phyloP scores from a whole-genome alignment of 2,113 vertebrate species.

The Pygoscelis adeliae region DNA sequence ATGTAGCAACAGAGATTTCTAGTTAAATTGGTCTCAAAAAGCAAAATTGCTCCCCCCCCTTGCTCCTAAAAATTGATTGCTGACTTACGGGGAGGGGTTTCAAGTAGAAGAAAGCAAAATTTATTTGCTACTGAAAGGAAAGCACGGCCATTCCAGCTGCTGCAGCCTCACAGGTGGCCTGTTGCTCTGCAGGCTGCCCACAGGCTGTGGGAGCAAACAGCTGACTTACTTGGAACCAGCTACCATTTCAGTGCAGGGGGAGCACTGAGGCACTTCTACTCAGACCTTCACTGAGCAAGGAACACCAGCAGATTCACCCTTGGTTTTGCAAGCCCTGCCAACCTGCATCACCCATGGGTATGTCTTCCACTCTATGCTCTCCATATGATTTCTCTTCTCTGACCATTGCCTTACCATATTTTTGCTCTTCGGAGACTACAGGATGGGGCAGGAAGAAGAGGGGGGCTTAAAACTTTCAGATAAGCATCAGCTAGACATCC shows the following conservation, averaged over 20 bases:
- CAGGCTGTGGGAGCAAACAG: accelerated
- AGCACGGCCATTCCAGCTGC: background rate
- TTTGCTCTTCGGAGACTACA: background rate
- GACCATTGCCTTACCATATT: background rate
- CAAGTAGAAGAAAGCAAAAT: background rate
- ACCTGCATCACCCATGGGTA: background rate
- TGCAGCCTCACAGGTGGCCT: background rate
- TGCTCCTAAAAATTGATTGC: background rate
- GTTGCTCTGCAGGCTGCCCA: background rate
- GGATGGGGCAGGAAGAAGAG: background rate
- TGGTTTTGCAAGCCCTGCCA: background rate
- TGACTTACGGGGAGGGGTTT: background rate
- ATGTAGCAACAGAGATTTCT: no score
- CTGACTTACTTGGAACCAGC: background rate
- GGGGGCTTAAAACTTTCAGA: background rate
- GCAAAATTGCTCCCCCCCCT: background rate
- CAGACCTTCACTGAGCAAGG: background rate
- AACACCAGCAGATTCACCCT: background rate
- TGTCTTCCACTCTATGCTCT: background rate
- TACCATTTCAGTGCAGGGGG: background rate
- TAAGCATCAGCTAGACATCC: background rate
- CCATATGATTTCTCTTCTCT: background rate
- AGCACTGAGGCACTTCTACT: background rate
- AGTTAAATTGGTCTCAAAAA: background rate
- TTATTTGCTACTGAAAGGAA: background rate